Percentiles rank a stretch among this genome's conserved stretches.
These are phyloP conservation scores for Orchesella flavescens DNA, from an alignment of 2,888 invertebrate species.

Conservation along the genomic window DNA sequence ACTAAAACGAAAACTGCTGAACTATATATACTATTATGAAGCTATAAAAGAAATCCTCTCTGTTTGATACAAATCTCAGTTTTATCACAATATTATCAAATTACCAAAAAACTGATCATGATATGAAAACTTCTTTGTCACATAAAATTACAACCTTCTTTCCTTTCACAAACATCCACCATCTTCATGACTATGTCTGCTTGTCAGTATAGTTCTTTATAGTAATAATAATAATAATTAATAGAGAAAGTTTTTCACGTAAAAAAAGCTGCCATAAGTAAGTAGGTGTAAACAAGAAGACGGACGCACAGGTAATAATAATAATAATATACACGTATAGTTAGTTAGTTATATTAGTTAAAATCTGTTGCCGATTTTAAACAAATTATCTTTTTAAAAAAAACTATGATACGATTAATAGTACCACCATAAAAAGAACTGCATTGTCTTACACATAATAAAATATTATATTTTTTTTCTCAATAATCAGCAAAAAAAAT, in stretches of 20 bases:
- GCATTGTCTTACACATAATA: neutral
- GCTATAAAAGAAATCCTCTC: neutral
- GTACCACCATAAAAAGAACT: neutral
- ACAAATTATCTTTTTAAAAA: no score
- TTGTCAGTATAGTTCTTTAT: neutral
- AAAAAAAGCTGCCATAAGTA: neutral
- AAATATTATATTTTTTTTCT: neutral
- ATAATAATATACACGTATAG: no score
- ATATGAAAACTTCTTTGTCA: slow-evolving; percentile 32
- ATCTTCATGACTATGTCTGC: neutral
- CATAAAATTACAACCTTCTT: slow-evolving; percentile 57
- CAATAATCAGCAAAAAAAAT: neutral
- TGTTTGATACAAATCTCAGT: slow-evolving; percentile 52
- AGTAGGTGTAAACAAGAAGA: neutral
- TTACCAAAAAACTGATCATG: slow-evolving; percentile 21
- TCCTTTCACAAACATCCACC: slow-evolving; percentile 4
- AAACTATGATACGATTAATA: no score
- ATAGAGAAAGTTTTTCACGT: neutral
- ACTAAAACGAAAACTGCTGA: no score
- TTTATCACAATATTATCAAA: slow-evolving; percentile 60
- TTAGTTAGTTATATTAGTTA: no score
- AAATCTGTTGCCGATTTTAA: no score
- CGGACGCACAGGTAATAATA: neutral
- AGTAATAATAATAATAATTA: neutral
- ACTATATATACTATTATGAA: no score